Conservation (phyloP, 2,888 invertebrate species). For the Teleiodes luculella region DNA sequence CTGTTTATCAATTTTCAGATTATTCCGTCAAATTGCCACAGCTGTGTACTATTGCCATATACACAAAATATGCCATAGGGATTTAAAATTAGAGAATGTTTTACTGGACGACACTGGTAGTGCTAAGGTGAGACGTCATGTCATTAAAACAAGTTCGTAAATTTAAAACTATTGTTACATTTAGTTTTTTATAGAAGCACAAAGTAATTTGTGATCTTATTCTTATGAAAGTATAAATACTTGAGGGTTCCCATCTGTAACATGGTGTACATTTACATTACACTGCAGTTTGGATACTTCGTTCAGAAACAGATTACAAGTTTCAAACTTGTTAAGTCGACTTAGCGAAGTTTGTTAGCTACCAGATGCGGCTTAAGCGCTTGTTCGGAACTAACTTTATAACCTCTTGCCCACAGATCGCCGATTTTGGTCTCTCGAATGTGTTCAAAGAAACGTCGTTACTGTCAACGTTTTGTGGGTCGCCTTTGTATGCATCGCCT, state of each 20-base stretch:
- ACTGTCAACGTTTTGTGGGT: constrained; percentile 96
- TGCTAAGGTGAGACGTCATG: constrained; percentile 86
- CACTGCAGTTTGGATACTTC: too few relatives aligned
- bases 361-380: not conserved
- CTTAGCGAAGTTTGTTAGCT: not conserved
- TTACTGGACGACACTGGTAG: constrained; percentile 94
- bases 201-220: too few relatives aligned
- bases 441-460: constrained; percentile 94
- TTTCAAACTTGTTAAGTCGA: not conserved
- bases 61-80: constrained; percentile 97
- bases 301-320: too few relatives aligned
- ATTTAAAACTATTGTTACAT: not conserved
- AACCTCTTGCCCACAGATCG: constrained; percentile 82
- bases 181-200: too few relatives aligned
- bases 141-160: too few relatives aligned
- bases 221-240: too few relatives aligned
- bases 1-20: constrained; percentile 67
- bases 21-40: constrained; percentile 97
- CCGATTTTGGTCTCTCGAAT: constrained; percentile 98
- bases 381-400: not conserved
- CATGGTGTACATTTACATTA: too few relatives aligned
- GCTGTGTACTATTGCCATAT: constrained; percentile 99
- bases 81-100: constrained; percentile 97
- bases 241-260: too few relatives aligned
- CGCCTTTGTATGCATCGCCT: constrained; percentile 97